These are phyloP conservation scores for Apamea monoglypha DNA, from an alignment of 2,888 invertebrate species.

Conservation along the genomic window DNA sequence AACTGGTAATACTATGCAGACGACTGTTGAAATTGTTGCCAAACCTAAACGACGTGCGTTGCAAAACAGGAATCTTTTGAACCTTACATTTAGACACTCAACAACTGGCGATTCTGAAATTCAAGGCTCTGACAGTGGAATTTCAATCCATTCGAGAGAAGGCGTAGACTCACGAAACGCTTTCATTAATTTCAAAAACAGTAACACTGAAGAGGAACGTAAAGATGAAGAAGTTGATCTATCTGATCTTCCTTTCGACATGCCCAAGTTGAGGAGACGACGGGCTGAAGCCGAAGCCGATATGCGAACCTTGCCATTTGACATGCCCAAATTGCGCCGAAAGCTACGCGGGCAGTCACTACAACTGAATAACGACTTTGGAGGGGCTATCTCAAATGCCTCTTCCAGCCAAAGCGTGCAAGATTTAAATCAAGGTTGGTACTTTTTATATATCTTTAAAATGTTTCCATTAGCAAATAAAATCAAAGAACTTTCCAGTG, in stretches of 20 bases:
- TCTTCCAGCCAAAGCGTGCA: constrained; percentile 95
- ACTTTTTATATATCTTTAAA: constrained; percentile 47
- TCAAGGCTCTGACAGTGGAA: constrained; percentile 96
- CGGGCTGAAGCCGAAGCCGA: constrained; percentile 94
- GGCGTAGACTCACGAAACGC: constrained; percentile 93
- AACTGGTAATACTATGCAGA: constrained; percentile 83
- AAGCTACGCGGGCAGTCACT: constrained; percentile 92
- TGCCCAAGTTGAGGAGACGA: constrained; percentile 95
- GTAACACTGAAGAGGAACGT: constrained; percentile 88
- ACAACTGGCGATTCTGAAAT: constrained; percentile 93
- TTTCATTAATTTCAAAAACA: constrained; percentile 91
- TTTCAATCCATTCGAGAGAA: constrained; percentile 95
- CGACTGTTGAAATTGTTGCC: constrained; percentile 88
- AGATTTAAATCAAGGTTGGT: constrained; percentile 92
- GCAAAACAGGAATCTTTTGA: constrained; percentile 94
- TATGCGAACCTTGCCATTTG: constrained; percentile 95
- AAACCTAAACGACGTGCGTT: constrained; percentile 92
- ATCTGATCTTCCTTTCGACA: constrained; percentile 96
- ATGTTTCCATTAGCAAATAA: neutral
- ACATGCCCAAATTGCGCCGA: constrained; percentile 96
- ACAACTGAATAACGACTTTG: constrained; percentile 92
- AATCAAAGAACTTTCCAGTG: constrained; percentile 33
- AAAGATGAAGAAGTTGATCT: constrained; percentile 92
- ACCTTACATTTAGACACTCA: constrained; percentile 91
- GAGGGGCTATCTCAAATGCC: constrained; percentile 94